A percentile compares a stretch with the other conserved stretches of the same genome.
These are phyloP conservation scores for Carcina quercana DNA, from an alignment of 2,888 invertebrate species.

Conservation along the genomic window DNA sequence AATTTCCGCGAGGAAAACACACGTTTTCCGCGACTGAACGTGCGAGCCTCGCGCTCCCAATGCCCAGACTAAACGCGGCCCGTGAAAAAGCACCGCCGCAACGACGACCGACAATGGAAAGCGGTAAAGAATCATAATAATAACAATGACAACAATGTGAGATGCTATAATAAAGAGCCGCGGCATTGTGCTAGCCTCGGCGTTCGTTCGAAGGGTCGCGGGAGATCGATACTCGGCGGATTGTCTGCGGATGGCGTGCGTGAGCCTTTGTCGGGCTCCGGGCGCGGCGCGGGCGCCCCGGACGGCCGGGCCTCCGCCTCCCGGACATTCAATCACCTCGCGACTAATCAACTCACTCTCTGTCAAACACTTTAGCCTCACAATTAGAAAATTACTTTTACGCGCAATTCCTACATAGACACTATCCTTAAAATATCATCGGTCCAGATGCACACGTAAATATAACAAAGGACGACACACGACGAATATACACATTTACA, in stretches of 20 bases:
- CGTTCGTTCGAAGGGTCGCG: slow-evolving; percentile 71
- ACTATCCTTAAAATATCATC: too few relatives aligned
- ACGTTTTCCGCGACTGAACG: slow-evolving; percentile 68
- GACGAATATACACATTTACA: too few relatives aligned
- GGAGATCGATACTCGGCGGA: slow-evolving; percentile 68
- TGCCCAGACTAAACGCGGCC: slow-evolving; percentile 72
- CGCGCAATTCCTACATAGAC: too few relatives aligned
- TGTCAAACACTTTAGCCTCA: slow-evolving; percentile 17
- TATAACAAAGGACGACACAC: too few relatives aligned
- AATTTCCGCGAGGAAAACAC: slow-evolving; percentile 64
- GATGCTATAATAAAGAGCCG: slow-evolving; percentile 74
- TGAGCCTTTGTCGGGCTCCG: slow-evolving; percentile 52
- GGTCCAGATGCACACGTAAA: too few relatives aligned
- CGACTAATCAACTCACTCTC: slow-evolving; percentile 52
- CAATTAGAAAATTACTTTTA: neutral
- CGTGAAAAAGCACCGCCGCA: slow-evolving; percentile 75
- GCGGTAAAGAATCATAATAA: slow-evolving; percentile 76
- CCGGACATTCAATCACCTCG: slow-evolving; percentile 26
- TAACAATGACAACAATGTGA: slow-evolving; percentile 76
- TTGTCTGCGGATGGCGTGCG: slow-evolving; percentile 66
- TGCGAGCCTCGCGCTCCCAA: slow-evolving; percentile 72
- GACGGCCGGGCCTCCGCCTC: slow-evolving; percentile 41
- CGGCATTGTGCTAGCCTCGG: slow-evolving; percentile 71
- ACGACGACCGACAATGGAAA: slow-evolving; percentile 74
- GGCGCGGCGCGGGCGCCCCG: slow-evolving; percentile 31